Percentiles rank a stretch among this genome's conserved stretches.
Conservation (phyloP, 64 coral and sea anemone species). For the Stichodactyla helianthus region DNA sequence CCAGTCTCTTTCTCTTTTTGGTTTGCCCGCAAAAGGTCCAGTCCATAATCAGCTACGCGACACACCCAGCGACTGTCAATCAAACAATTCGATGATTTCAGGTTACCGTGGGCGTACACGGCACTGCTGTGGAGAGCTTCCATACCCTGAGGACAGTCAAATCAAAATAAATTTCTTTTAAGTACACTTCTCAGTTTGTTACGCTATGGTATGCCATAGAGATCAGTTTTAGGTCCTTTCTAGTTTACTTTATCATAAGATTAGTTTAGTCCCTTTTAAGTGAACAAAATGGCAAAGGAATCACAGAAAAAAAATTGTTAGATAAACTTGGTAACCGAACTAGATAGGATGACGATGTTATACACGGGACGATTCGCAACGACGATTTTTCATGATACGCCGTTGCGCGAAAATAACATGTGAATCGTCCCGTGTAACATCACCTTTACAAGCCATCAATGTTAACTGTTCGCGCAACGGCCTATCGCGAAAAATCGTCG, state of each 20-base stretch:
- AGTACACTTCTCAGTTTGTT: not conserved
- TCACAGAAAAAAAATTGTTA: too few relatives aligned
- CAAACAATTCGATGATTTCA: constrained; percentile 79
- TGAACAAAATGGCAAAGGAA: too few relatives aligned
- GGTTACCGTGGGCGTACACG: constrained; percentile 52
- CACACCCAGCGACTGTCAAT: constrained; percentile 88
- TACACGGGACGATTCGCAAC: too few relatives aligned
- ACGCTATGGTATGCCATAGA: not conserved
- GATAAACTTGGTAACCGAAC: too few relatives aligned
- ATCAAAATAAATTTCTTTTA: not conserved
- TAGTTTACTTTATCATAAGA: not conserved
- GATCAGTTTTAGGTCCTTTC: not conserved
- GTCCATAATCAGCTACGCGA: constrained; percentile 55
- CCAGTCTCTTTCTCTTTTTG: constrained; percentile 41
- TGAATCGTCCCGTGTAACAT: too few relatives aligned
- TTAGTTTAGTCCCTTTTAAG: too few relatives aligned
- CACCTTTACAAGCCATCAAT: too few relatives aligned
- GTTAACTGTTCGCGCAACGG: too few relatives aligned
- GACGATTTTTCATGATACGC: too few relatives aligned
- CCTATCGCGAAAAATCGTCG: too few relatives aligned
- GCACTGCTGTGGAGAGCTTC: constrained; percentile 35
- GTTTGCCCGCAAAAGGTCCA: constrained; percentile 48
- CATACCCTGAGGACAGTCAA: constrained; percentile 13
- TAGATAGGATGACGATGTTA: too few relatives aligned
- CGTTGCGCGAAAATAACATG: too few relatives aligned